Conservation (phyloP, 2,888 invertebrate species). For the Ichneumoninae sp. region DNA sequence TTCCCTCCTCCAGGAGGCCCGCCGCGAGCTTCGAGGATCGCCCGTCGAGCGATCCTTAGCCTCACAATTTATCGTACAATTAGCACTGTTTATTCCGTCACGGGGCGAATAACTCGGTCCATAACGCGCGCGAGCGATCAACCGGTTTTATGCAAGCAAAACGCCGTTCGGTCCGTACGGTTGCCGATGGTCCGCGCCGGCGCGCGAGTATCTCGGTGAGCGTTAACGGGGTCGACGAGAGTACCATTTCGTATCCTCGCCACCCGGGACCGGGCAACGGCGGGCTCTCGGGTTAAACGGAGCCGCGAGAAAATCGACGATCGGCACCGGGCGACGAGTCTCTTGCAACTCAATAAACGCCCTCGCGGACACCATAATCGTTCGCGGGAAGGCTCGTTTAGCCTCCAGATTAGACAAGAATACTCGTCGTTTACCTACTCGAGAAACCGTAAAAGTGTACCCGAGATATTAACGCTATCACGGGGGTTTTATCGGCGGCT, state of each 20-base stretch:
- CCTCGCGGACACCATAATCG: slow-evolving; percentile 33
- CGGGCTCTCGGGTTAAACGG: neutral
- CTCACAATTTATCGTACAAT: slow-evolving; percentile 76
- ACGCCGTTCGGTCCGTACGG: neutral
- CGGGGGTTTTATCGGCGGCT: slow-evolving; percentile 23
- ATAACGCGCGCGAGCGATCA: slow-evolving; percentile 68
- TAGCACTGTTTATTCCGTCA: slow-evolving; percentile 75
- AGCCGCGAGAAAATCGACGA: slow-evolving; percentile 23
- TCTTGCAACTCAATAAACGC: slow-evolving; percentile 55
- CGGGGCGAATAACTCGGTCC: slow-evolving; percentile 72
- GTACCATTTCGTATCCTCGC: slow-evolving; percentile 1
- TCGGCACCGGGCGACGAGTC: neutral
- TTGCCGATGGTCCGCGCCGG: neutral
- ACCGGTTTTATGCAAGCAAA: slow-evolving; percentile 73
- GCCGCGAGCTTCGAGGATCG: slow-evolving; percentile 58
- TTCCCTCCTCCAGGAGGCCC: slow-evolving; percentile 50
- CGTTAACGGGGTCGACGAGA: slow-evolving; percentile 7
- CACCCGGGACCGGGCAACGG: neutral
- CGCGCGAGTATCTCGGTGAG: neutral
- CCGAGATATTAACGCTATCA: slow-evolving; percentile 17
- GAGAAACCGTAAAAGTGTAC: neutral
- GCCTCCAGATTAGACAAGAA: slow-evolving; percentile 57
- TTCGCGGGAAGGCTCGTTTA: slow-evolving; percentile 46
- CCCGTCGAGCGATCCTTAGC: slow-evolving; percentile 66
- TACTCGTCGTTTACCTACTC: slow-evolving; percentile 33